These are phyloP conservation scores for Andrena marginata DNA, from an alignment of 2,888 invertebrate species.

Conservation along the genomic window DNA sequence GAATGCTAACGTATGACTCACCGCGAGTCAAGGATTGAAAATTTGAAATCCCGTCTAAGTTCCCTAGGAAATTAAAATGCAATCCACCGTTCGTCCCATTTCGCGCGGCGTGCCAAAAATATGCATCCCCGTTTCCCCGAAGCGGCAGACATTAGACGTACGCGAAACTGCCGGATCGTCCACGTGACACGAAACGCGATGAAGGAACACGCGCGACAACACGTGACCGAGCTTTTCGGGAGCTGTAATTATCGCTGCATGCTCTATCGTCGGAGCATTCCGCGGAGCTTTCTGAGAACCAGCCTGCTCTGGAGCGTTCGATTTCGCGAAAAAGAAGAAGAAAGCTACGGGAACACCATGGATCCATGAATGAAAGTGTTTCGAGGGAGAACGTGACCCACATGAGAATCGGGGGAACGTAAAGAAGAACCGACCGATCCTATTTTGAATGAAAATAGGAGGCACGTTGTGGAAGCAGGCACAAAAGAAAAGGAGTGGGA, in stretches of 20 bases:
- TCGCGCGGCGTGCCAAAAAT: background rate
- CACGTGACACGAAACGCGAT: conserved; percentile 30
- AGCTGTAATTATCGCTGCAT: conserved; percentile 21
- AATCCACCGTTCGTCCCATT: background rate
- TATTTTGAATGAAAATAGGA: conserved; percentile 50
- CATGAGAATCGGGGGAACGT: conserved; percentile 15
- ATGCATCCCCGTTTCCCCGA: background rate
- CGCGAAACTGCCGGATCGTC: conserved; percentile 3
- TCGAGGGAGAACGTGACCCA: conserved; percentile 46
- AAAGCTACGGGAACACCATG: background rate
- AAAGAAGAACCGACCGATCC: background rate
- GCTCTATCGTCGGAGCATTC: conserved; percentile 16
- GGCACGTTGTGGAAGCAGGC: background rate
- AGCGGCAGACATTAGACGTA: conserved; percentile 15
- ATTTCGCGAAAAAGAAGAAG: background rate
- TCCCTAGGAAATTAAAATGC: background rate
- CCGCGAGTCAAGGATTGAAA: no score
- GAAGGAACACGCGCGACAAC: conserved; percentile 31
- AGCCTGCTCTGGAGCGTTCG: background rate
- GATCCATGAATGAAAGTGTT: conserved; percentile 46
- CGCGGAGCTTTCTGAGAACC: background rate
- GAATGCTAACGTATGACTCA: no score
- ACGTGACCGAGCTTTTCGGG: conserved; percentile 23
- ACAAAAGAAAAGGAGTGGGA: conserved; percentile 4
- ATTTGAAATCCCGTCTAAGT: background rate